Percentiles rank a stretch among this genome's conserved stretches.
phyloP scores from a whole-genome alignment of 2,113 vertebrate genomes.

The Epinephelus lanceolatus region DNA sequence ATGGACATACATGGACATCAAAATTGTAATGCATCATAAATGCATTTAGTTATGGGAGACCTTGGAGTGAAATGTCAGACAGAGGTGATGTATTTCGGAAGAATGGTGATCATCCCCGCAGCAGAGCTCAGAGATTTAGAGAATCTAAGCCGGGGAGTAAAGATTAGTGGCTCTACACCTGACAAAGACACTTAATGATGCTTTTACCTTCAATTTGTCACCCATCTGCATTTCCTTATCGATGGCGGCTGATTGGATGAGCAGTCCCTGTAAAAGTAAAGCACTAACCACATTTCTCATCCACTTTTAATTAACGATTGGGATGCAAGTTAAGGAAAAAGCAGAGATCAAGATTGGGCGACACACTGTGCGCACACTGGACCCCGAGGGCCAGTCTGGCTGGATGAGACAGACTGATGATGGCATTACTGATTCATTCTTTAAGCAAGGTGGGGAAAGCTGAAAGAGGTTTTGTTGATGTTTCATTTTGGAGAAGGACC shows the following conservation, averaged over 20 bases:
- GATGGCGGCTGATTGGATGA: not conserved
- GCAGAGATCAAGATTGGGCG: conserved; percentile 9
- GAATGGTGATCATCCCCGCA: not conserved
- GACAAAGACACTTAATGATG: not conserved
- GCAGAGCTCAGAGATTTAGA: not conserved
- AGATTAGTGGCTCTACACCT: conserved; percentile 1
- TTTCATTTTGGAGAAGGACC: conserved; percentile 4
- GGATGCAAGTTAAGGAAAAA: conserved; percentile 4
- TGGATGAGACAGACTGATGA: conserved; percentile 1
- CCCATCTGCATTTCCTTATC: not conserved
- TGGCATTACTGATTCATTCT: conserved; percentile 36
- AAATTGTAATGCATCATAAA: too few species aligned
- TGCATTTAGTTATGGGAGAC: not conserved
- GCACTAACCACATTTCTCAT: conserved; percentile 3
- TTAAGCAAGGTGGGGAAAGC: conserved; percentile 12
- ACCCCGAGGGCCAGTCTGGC: not conserved
- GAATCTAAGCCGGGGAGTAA: not conserved
- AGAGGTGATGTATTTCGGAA: not conserved
- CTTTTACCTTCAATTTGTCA: not conserved
- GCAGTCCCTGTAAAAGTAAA: not conserved
- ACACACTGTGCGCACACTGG: not conserved
- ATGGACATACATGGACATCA: too few species aligned
- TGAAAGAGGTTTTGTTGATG: conserved; percentile 21
- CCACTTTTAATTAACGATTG: conserved; percentile 10
- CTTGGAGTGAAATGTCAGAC: conserved; percentile 4